Base-by-base conservation (phyloP, 2,113 vertebrate genomes). In the Casuarius casuarius region DNA sequence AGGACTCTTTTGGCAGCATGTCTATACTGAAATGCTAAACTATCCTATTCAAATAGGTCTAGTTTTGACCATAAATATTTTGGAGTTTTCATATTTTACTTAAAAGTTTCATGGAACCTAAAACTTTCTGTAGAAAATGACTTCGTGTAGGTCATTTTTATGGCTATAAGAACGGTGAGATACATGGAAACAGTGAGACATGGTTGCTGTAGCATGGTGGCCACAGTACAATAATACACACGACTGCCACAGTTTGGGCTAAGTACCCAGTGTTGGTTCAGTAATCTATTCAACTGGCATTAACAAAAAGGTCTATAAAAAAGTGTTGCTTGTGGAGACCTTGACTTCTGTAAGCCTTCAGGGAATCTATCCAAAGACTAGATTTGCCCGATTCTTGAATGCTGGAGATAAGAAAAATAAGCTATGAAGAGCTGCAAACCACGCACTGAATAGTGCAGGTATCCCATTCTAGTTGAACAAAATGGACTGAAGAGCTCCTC, bases 1-100 rank as follows among this genome's bases (percentile, higher is more conserved):
- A 68, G 48, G 33, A 17, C 8, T 59, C 28, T n/a, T 67, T 10
- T 72, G 31, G 14, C 8, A 10, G 5, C 0, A 0, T 63, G 29
- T 87, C 52, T 67, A 4, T 42, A 22, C 21, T 44, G 65, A 94
- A 81, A 89, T 63, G 5, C 33, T 56, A 35, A 81, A 23, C 83
- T 76, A 63, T 40, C 3, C 10, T 42, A 9, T 15, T 71, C 16
- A 59, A 89, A 75, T 25, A 49, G 5, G 35, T 71, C 26, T 46
- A 2, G 15, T 59, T 67, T 31, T 89, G 10, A 31, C 13, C 2
- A 2, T 54, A 65, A 51, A 0, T 49, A 5, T 42, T 84, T 70
- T 51, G 10, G 8, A 3, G 2, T 23, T 77, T 91, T 92, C 7
- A 7, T 31, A 8, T 77, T 91, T 91, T 72, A 28, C 22, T 81